A percentile compares a stretch with the other conserved stretches of the same genome.
These are phyloP conservation scores for Enteromius mattozi DNA, from an alignment of 2,797 vertebrate species.

Conservation along the genomic window DNA sequence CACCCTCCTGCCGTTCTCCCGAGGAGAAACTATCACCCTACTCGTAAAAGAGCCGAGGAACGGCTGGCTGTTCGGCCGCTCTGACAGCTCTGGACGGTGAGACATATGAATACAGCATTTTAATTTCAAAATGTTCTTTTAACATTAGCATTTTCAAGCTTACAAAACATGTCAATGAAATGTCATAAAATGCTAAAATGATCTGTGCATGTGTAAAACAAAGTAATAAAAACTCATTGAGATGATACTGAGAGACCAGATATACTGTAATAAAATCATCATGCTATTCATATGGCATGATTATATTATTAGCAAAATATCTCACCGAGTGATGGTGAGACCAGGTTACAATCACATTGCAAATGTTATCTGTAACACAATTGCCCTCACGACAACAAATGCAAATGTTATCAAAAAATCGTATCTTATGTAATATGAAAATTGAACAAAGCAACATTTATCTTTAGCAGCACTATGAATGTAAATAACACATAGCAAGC, in stretches of 20 bases:
- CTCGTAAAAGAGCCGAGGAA: slow-evolving; percentile 83
- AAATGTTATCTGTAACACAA: neutral
- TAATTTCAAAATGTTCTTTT: neutral
- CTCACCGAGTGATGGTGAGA: neutral
- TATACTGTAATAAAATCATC: neutral
- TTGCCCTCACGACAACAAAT: neutral
- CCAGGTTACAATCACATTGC: neutral
- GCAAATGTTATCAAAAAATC: neutral
- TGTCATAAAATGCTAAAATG: neutral
- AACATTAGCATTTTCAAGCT: neutral
- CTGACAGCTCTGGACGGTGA: slow-evolving; percentile 81
- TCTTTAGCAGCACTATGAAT: neutral
- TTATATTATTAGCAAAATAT: neutral
- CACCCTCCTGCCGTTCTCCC: slow-evolving; percentile 85
- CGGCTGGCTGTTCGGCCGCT: slow-evolving; percentile 91
- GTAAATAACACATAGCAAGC: neutral
- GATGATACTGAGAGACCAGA: neutral
- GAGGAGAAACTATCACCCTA: slow-evolving; percentile 81
- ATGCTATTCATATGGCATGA: neutral
- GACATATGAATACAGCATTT: slow-evolving; percentile 46
- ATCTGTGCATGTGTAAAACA: neutral
- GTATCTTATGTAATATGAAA: neutral
- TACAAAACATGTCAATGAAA: neutral
- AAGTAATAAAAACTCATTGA: neutral
- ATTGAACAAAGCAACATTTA: neutral